Base-by-base conservation (phyloP, 2,888 invertebrate genomes). In the Agrotis ipsilon region DNA sequence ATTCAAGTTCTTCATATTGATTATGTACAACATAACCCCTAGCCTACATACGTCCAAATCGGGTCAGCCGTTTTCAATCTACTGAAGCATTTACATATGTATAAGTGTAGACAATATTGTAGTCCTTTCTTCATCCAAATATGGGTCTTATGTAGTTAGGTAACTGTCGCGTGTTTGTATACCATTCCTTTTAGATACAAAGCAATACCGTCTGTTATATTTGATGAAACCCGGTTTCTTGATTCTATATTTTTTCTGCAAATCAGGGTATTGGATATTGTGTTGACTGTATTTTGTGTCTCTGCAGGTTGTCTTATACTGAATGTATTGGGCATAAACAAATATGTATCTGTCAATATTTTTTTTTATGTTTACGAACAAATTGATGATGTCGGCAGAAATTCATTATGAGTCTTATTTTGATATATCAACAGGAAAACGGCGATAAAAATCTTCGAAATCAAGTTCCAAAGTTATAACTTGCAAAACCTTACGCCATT, bases 21-120 rank as follows among this genome's bases (percentile, higher is more conserved):
- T 51, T 49, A 45, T 24, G 21, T 57, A 39, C 21, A 32, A 58
- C 24, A 16, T 63, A 46, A 62, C 55, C 45, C 43, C 18, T 63
- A 59, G 14, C 61, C 62, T 32, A 39, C 51, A 55, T 58, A 66
- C 48, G 13, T 19, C 45, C 59, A 43, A 80, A 78, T 67, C 62
- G 66, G 63, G 77, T 80, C 67, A 80, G 43, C n/a, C 48, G 27
- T 80, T 73, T 51, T 54, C 52, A 70, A 62, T 68, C 52, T 54
- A 65, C 55, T 69, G 62, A 57, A 66, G 46, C 3, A 58, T 80
- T 64, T 61, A 64, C 76, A 67, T 80, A 68, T 63, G 27, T 55
- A 67, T 78, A 39, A 51, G n/a, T n/a, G 9, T 58, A 48, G 46
- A 52, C n/a, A 45, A 32, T 51, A 75, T 24, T 43, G 45, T 45